phyloP scores from a whole-genome alignment of 2,888 invertebrate species.

The Drosophila trichaetosa region DNA sequence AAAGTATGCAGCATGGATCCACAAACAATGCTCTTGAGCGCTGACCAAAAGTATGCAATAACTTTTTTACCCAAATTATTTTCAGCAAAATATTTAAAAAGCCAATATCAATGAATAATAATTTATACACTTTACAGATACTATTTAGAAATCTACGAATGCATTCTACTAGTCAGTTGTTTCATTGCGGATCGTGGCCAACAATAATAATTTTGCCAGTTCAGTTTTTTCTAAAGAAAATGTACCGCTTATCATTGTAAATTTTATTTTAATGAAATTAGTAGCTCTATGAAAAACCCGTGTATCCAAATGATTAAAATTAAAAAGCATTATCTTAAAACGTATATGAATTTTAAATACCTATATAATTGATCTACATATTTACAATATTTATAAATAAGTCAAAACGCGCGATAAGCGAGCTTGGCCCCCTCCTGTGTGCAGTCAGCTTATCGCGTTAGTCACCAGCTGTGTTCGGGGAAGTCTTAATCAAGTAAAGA shows the following conservation, averaged over 20 bases:
- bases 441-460: slow-evolving; percentile 34
- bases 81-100: too few species aligned
- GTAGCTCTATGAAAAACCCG: background rate
- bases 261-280: background rate
- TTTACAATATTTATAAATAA: slow-evolving; percentile 7
- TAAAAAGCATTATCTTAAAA: background rate
- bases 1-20: background rate
- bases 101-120: background rate
- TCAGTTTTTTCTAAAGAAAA: background rate
- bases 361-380: background rate
- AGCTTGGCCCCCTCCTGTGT: background rate
- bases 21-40: background rate
- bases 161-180: too few species aligned
- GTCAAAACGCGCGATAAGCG: slow-evolving; percentile 1
- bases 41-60: background rate
- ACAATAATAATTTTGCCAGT: background rate
- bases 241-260: background rate
- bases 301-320: background rate
- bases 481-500: slow-evolving; percentile 6
- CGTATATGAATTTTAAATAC: background rate
- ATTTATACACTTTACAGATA: background rate
- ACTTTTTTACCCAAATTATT: accelerated
- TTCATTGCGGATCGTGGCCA: background rate
- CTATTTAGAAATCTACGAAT: background rate
- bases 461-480: slow-evolving; percentile 23